Evolutionary conservation across 2,113 vertebrate species (phyloP).

Genomic region (Myotis lucifugus): DNA sequence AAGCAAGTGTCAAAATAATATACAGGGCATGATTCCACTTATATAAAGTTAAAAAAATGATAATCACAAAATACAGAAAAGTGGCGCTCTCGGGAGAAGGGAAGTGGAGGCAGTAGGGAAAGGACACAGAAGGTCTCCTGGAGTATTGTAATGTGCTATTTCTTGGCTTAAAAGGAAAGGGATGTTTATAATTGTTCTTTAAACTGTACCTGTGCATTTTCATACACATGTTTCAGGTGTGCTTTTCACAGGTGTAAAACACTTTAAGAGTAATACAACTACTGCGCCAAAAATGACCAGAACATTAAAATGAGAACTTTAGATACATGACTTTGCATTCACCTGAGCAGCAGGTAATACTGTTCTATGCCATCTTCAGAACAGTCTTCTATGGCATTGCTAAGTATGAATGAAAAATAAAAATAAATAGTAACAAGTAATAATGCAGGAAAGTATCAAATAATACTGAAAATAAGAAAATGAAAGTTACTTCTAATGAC

Average conservation of each 20-base stretch:
- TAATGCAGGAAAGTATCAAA: neutral
- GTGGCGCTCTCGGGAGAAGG: neutral
- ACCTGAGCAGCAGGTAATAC: slow-evolving; percentile 40
- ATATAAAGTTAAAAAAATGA: neutral
- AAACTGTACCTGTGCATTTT: neutral
- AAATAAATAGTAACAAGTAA: slow-evolving; percentile 58
- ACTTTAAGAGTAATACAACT: neutral
- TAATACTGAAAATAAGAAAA: neutral
- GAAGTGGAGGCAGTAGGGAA: neutral
- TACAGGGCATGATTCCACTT: neutral
- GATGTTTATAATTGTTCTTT: neutral
- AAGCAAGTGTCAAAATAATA: slow-evolving; percentile 36
- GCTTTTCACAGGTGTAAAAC: neutral
- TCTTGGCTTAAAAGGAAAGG: neutral
- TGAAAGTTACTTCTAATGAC: neutral
- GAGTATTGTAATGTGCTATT: neutral
- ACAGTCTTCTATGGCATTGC: slow-evolving; percentile 1
- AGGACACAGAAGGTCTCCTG: neutral
- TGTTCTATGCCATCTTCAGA: slow-evolving; percentile 18
- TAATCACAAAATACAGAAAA: neutral
- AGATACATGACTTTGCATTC: slow-evolving; percentile 7
- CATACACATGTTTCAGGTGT: neutral
- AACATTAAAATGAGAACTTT: slow-evolving; percentile 24
- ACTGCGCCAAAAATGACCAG: neutral
- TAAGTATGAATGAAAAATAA: slow-evolving; percentile 33